Percentiles rank a stretch among this genome's conserved stretches.
Conservation (phyloP, 2,797 vertebrate genomes). For the Microcaecilia unicolor region DNA sequence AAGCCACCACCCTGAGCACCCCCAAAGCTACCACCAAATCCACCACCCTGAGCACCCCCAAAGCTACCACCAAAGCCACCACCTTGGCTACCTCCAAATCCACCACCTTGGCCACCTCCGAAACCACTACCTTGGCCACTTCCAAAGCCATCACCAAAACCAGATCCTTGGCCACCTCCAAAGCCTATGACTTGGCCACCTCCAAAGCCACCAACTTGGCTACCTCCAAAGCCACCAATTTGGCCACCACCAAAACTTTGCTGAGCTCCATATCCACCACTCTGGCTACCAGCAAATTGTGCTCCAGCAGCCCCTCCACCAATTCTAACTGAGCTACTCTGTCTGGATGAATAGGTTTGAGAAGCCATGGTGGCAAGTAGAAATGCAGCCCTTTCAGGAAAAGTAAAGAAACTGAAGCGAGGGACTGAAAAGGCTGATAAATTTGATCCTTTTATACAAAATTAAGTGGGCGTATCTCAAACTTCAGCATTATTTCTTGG, state of each 20-base stretch:
- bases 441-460: constrained; percentile 2
- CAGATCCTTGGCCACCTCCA: too few species aligned
- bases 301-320: too few species aligned
- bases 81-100: too few species aligned
- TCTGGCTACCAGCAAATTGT: background rate
- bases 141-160: background rate
- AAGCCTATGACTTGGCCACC: too few species aligned
- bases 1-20: background rate
- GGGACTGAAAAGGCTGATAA: background rate
- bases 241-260: too few species aligned
- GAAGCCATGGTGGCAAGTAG: background rate
- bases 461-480: constrained; percentile 5
- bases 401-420: background rate
- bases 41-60: too few species aligned
- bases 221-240: too few species aligned
- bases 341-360: background rate
- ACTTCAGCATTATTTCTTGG: too few species aligned
- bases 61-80: too few species aligned
- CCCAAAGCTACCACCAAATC: constrained; percentile 5
- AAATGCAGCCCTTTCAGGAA: background rate
- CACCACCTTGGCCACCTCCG: background rate
- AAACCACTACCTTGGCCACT: background rate
- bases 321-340: background rate
- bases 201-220: too few species aligned
- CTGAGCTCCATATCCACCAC: too few species aligned